phyloP scores from a whole-genome alignment of 2,888 invertebrate genomes.

The Acronicta alni region DNA sequence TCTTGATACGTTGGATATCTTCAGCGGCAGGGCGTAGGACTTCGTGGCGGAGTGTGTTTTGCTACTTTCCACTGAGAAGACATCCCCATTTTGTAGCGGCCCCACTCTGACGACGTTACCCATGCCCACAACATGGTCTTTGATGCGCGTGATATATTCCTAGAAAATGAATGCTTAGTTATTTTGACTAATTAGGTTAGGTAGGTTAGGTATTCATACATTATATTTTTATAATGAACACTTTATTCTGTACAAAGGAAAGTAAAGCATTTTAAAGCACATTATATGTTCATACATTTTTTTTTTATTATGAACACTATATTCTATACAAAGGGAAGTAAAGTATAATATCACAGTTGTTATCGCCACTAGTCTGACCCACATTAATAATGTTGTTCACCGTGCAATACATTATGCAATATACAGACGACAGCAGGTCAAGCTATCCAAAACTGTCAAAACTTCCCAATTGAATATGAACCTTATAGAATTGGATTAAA shows the following conservation, averaged over 20 bases:
- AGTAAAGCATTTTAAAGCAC: too few species aligned
- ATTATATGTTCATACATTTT: too few species aligned
- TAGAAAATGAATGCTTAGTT: constrained; percentile 58
- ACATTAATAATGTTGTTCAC: constrained; percentile 19
- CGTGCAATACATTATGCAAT: constrained; percentile 12
- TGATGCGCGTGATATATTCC: constrained; percentile 89
- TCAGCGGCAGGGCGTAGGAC: constrained; percentile 85
- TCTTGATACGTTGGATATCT: constrained; percentile 83
- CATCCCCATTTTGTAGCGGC: constrained; percentile 84
- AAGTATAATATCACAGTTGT: constrained; percentile 18
- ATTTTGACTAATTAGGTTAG: neutral
- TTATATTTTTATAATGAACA: too few species aligned
- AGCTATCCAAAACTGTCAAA: too few species aligned
- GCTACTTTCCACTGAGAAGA: constrained; percentile 81
- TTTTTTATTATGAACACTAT: too few species aligned
- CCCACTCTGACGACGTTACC: constrained; percentile 92
- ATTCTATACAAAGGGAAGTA: constrained; percentile 15
- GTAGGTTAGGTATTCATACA: too few species aligned
- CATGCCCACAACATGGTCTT: constrained; percentile 93
- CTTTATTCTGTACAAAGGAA: too few species aligned
- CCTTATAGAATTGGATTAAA: too few species aligned
- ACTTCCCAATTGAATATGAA: too few species aligned
- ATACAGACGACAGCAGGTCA: too few species aligned
- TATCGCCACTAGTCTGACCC: constrained; percentile 37
- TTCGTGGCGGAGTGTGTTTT: constrained; percentile 80